phyloP scores from a whole-genome alignment of 2,888 invertebrate genomes.

The Trimorus sp. region DNA sequence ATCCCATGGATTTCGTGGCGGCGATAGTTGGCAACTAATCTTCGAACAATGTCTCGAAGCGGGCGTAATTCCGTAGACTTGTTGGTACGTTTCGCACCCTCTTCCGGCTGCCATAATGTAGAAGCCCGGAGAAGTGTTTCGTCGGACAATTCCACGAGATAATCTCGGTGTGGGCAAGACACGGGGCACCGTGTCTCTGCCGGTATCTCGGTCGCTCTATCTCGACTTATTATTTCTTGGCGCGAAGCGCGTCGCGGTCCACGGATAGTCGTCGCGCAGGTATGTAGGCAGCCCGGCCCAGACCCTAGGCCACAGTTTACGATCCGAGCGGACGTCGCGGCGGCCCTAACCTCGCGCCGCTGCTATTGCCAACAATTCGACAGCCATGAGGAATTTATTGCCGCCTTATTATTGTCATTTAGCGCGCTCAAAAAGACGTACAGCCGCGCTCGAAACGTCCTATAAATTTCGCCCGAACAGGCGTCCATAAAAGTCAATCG shows the following conservation, averaged over 20 bases:
- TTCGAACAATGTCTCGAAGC: constrained; percentile 41
- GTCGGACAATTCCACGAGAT: constrained; percentile 79
- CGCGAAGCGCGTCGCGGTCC: constrained; percentile 64
- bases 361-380: constrained; percentile 43
- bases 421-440: constrained; percentile 18
- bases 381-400: constrained; percentile 46
- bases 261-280: constrained; percentile 38
- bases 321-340: constrained; percentile 26
- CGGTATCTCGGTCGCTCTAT: constrained; percentile 74
- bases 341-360: constrained; percentile 24
- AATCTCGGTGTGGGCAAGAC: constrained; percentile 77
- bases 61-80: constrained; percentile 50
- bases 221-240: constrained; percentile 79
- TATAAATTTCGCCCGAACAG: constrained; percentile 24
- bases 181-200: constrained; percentile 67
- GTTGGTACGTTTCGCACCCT: constrained; percentile 56
- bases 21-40: constrained; percentile 46
- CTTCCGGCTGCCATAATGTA: constrained; percentile 73
- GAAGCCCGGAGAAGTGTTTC: constrained; percentile 73
- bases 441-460: constrained; percentile 13
- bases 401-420: constrained; percentile 35
- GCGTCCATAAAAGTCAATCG: constrained; percentile 33
- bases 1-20: constrained; percentile 21
- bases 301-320: constrained; percentile 47
- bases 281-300: constrained; percentile 55